These are phyloP conservation scores for Zaprionus vittiger DNA, from an alignment of 1,140 invertebrate genomes.

Conservation along the genomic window DNA sequence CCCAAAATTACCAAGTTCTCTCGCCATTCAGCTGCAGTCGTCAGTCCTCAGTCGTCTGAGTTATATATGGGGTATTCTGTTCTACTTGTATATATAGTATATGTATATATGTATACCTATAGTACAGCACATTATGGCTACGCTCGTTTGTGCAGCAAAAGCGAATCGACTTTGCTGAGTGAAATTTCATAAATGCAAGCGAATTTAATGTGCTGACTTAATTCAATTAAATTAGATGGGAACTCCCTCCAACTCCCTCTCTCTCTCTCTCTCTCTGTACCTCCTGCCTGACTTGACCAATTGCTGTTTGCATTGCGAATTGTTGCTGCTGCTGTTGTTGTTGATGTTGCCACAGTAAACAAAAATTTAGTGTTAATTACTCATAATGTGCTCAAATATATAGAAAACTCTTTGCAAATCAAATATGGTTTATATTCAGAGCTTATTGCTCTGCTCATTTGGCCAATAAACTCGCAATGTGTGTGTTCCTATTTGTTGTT, in stretches of 20 bases:
- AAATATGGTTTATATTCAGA: neutral
- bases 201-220: slow-evolving; percentile 4
- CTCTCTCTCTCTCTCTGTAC: neutral
- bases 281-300: neutral
- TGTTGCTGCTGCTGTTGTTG: neutral
- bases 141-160: neutral
- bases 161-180: neutral
- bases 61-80: neutral
- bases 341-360: neutral
- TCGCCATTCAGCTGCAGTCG: slow-evolving; percentile 4
- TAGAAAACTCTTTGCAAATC: slow-evolving; percentile 1
- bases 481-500: neutral
- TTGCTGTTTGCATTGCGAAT: neutral
- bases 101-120: neutral
- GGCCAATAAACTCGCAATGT: neutral
- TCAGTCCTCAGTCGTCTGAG: neutral
- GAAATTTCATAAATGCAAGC: slow-evolving; percentile 1
- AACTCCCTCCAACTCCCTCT: neutral
- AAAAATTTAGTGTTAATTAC: neutral
- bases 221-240: neutral
- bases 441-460: neutral
- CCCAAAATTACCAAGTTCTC: slow-evolving; percentile 23
- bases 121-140: neutral
- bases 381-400: neutral
- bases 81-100: neutral